Evolutionary conservation across 2,888 invertebrate genomes (phyloP).

Genomic region (Diplolepis rosae): DNA sequence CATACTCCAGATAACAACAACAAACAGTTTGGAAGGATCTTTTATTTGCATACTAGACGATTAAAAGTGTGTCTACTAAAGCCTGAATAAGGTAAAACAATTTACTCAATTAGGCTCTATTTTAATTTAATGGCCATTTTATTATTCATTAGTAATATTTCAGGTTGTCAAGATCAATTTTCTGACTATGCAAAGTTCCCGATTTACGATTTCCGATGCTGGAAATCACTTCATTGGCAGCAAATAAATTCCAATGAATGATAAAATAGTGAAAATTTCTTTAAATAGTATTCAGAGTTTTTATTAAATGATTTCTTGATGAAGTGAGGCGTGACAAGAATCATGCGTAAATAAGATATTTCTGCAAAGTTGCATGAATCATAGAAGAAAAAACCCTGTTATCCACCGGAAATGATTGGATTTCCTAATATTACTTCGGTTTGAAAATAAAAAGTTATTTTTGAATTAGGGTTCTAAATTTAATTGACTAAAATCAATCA

Average conservation of each 20-base stretch:
- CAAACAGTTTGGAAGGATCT: not conserved
- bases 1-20: not conserved
- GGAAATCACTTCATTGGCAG: not conserved
- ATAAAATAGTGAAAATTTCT: not conserved
- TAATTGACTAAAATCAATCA: too few species aligned
- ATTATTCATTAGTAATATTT: too few species aligned
- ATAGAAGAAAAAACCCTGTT: not conserved
- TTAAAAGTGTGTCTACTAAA: not conserved
- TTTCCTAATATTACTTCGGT: too few species aligned
- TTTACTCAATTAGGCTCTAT: too few species aligned
- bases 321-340: slow-evolving; percentile 4
- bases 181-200: not conserved
- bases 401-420: not conserved
- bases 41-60: not conserved
- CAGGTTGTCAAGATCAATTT: not conserved
- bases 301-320: slow-evolving; percentile 9
- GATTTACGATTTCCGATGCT: not conserved
- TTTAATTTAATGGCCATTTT: too few species aligned
- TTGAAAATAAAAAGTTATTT: not conserved
- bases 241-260: not conserved
- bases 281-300: not conserved
- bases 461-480: not conserved
- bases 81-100: too few species aligned
- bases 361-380: slow-evolving; percentile 11
- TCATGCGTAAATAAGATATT: slow-evolving; percentile 1